Evolutionary conservation across 2,888 invertebrate genomes (phyloP), one percentile per base, ranked within the genome.

Genomic region (Anorthoa munda): DNA sequence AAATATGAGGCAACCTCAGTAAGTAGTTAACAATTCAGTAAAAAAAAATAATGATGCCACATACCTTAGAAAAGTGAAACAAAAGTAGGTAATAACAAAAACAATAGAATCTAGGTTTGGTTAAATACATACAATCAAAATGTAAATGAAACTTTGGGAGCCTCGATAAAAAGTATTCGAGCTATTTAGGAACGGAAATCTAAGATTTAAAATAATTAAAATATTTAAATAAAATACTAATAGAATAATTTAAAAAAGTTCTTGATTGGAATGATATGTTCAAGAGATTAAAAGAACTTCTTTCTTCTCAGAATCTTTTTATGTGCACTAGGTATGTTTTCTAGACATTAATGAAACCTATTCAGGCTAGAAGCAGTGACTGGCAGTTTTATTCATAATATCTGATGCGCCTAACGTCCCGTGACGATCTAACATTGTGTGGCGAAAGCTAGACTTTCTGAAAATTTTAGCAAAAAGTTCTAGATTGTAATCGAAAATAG

Each of bases 391-490:
- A n/a, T 71, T 71, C 11, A 61, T 76, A 51, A 61, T 17, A 55
- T 75, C 31, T 0, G 23, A 48, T 50, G 61, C n/a, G 12, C 4
- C 23, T 75, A 17, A 67, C 56, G 31, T 45, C 46, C 26, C 67
- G 51, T 69, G 53, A 48, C 55, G 3, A n/a, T 48, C 2, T 72
- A 4, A 46, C 17, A 39, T 50, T 66, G 23, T 55, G 55, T 61
- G 50, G 65, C 58, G 81, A 80, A 76, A 80, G 71, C 45, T 55
- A 72, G 67, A 68, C 61, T 66, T 26, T 66, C 59, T 15, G 67
- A 39, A 59, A 68, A 64, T 21, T 46, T 18, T 13, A 45, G 55
- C 51, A 61, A 76, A 64, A 53, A 45, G 5, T 2, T 59, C 15
- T 66, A 59, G 48, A 67, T 60, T 64, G 12, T 17, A 55, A 59